These are phyloP conservation scores for Oscheius onirici DNA, from an alignment of 2,888 invertebrate genomes.

Conservation along the genomic window DNA sequence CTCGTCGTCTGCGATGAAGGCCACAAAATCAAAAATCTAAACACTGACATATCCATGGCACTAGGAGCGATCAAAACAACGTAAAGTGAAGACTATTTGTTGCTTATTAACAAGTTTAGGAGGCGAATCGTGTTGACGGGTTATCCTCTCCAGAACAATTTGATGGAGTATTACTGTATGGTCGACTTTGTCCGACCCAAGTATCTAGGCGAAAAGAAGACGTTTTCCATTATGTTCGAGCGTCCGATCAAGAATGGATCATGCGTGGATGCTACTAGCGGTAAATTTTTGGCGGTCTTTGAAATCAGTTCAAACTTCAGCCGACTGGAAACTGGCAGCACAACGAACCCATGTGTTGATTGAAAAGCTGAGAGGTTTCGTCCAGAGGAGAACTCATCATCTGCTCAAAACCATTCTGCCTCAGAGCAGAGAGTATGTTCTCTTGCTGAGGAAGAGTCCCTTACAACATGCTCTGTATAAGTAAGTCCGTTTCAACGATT, in stretches of 20 bases:
- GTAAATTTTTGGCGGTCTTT: conserved; percentile 4
- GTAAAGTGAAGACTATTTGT: conserved; percentile 47
- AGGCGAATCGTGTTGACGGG: conserved; percentile 94
- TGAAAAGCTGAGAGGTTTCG: conserved; percentile 91
- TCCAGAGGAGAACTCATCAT: conserved; percentile 90
- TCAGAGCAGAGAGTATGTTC: conserved; percentile 91
- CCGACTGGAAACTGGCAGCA: conserved; percentile 91
- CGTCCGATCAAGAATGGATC: conserved; percentile 97
- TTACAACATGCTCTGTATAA: conserved; percentile 91
- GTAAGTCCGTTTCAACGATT: conserved; percentile 74
- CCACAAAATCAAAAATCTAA: conserved; percentile 96
- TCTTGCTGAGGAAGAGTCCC: conserved; percentile 87
- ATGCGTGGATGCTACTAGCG: conserved; percentile 92
- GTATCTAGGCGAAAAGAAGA: conserved; percentile 88
- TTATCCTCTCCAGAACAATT: conserved; percentile 96
- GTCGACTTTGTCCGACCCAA: conserved; percentile 94
- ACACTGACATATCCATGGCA: conserved; percentile 93
- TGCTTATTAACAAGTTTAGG: conserved; percentile 72
- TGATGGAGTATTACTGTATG: conserved; percentile 78
- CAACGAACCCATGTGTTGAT: conserved; percentile 95
- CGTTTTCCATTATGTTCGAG: conserved; percentile 98
- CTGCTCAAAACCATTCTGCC: conserved; percentile 91
- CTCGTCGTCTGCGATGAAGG: conserved; percentile 95
- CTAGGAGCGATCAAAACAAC: conserved; percentile 91
- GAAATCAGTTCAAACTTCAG: conserved; percentile 61